Base-by-base conservation (phyloP, 2,113 vertebrate species). In the Melanerpes aurifrons region DNA sequence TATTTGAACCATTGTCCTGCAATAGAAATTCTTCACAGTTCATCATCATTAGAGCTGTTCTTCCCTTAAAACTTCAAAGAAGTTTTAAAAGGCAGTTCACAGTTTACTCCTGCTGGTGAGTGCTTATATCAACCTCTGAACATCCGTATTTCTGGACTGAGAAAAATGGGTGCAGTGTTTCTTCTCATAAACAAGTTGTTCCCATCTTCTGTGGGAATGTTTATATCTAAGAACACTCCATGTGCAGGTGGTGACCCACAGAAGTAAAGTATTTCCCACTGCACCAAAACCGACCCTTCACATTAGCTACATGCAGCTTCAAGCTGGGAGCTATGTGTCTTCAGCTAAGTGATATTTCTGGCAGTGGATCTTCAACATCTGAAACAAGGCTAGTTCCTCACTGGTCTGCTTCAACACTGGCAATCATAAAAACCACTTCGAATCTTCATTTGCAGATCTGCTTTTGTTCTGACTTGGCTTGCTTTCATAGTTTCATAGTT, bases 171-270 rank as follows among this genome's bases (percentile, higher is more conserved):
- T 88, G 40, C 54, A 48, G 89, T 95, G 87, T 75, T 95, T 90
- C 86, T 91, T 94, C 63, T 95, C 77, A 95, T 95, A 95, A 95
- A 95, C 93, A 96, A 95, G 50, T 93, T 83, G 92, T 95, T 96
- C 82, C 69, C 82, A 81, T 90, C 69, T 81, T 91, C 94, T 95
- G 91, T 96, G 96, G 95, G 96, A 96, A 96, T 90, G 91, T 96
- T 96, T 96, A 94, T 81, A 83, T 87, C 62, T 64, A 84, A 87
- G 82, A 91, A 86, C 0, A 1, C 62, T 91, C 66, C 54, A 40
- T 69, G 58, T 68, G 78, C 96, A 96, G 96, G 94, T 96, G 96
- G 89, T 92, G 94, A 92, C 76, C 87, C 94, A 66, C 48, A 83
- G 67, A 68, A 94, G 76, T 81, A 45, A 94, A 93, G 25, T 54